Evolutionary conservation across 2,888 invertebrate species (phyloP), one percentile per base, ranked within the genome.

Genomic region (Meiosimyza decipiens): DNA sequence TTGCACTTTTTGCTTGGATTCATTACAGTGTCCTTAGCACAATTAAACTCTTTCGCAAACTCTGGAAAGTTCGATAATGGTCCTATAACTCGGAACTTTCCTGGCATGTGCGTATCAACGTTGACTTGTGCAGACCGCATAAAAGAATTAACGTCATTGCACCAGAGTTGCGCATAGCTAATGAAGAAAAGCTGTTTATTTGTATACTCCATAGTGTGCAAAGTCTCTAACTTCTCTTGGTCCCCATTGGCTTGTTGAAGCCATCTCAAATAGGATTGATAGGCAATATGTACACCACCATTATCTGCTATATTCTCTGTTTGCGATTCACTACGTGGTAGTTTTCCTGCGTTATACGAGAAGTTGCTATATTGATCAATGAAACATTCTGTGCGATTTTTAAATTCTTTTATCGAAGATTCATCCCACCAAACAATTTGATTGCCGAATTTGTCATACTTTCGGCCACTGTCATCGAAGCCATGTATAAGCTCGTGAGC

Each of bases 401-500:
- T n/a, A 52, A 64, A 71, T 15, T 33, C 22, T 11, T 55, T 13
- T 12, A 22, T 12, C 2, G 65, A 55, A n/a, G 16, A 1, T 6
- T 18, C 22, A 33, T 71, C 64, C 71, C 71, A 71, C 66, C 63
- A 63, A 15, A 55, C 28, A 0, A 72, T 74, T 40, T 72, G 59
- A 15, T 74, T 71, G 47, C 74, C 77, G 5, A 70, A 62, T 3
- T 74, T 78, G 33, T 78, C 78, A 52, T 71, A 80, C 16, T 74
- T 71, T 57, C 77, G 77, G 0, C 78, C 80, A 11, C 72, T 65
- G 15, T 77, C 77, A 57, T 84, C 80, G 60, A 84, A 77, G 51
- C 78, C 77, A 72, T 81, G 83, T 0, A 82, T 78, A 28, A 84
- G 57, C 47, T 82, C 78, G 51, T 80, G 81, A n/a, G 81, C 83